Evolutionary conservation across 2,888 invertebrate genomes (phyloP).

Genomic region (Herminia tarsipennalis): DNA sequence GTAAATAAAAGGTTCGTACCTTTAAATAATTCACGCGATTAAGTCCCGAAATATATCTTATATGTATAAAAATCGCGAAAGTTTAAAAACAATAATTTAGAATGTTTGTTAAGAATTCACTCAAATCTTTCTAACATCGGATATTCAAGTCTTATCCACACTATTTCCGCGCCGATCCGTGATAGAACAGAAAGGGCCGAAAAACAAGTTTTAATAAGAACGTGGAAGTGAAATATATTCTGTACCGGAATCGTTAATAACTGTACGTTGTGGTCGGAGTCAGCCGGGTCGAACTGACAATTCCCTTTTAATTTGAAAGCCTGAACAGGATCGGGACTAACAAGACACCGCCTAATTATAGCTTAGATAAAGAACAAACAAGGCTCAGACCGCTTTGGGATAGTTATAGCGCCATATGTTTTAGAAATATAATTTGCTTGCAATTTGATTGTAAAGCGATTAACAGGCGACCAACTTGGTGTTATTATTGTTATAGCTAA

Average conservation of each 20-base stretch:
- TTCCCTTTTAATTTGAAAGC: constrained; percentile 81
- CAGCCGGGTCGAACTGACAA: constrained; percentile 64
- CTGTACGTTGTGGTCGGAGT: constrained; percentile 75
- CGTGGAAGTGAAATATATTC: constrained; percentile 84
- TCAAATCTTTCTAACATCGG: not conserved
- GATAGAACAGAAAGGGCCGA: constrained; percentile 72
- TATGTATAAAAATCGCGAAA: no score
- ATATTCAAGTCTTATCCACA: constrained; percentile 53
- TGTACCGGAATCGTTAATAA: constrained; percentile 82
- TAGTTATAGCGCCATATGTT: constrained; percentile 74
- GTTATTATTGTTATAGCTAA: no score
- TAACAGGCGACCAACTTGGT: no score
- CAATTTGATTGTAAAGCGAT: constrained; percentile 49
- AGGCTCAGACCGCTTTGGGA: constrained; percentile 61
- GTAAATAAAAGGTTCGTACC: no score
- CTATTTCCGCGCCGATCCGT: constrained; percentile 53
- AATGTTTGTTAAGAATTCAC: not conserved
- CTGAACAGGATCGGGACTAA: constrained; percentile 75
- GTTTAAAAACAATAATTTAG: no score
- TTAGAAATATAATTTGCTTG: constrained; percentile 39
- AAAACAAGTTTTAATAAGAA: constrained; percentile 81
- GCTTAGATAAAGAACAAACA: constrained; percentile 77
- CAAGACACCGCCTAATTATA: constrained; percentile 83
- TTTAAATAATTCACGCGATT: no score
- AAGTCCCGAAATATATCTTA: no score